Conservation (phyloP, 2,797 vertebrate species). For the Periparus ater region DNA sequence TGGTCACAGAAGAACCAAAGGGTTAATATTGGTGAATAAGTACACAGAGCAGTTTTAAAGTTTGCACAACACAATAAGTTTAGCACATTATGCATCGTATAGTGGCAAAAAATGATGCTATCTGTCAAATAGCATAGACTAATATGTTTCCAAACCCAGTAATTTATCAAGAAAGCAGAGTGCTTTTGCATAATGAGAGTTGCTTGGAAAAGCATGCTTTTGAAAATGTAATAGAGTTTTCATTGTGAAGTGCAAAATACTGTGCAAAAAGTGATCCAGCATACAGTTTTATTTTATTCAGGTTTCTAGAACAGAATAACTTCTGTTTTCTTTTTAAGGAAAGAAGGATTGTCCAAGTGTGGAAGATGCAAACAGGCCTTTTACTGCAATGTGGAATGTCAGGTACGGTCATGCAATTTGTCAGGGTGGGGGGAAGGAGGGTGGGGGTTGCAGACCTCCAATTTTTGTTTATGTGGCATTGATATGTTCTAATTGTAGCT, state of each 20-base stretch:
- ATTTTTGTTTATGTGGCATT: not conserved
- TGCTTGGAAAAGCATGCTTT: not conserved
- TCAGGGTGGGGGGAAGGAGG: not conserved
- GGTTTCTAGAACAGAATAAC: not conserved
- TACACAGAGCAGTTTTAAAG: not conserved
- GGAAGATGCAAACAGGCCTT: conserved; percentile 96
- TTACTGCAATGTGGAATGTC: conserved; percentile 93
- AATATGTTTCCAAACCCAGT: not conserved
- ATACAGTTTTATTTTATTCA: not conserved
- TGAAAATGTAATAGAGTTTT: not conserved
- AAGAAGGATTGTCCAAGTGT: conserved; percentile 92
- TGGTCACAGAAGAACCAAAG: not conserved
- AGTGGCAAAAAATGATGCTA: not conserved
- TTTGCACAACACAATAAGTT: not conserved
- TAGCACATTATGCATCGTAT: not conserved
- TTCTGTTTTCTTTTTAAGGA: conserved; percentile 81
- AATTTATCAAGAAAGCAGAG: not conserved
- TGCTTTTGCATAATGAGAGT: not conserved
- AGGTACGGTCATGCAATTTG: conserved; percentile 78
- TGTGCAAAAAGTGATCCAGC: not conserved
- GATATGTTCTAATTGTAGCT: not conserved
- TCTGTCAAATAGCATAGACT: not conserved
- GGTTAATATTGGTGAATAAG: not conserved
- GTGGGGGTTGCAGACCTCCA: not conserved
- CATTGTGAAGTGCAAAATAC: not conserved